These are phyloP conservation scores for Prunella himalayana DNA, from an alignment of 2,113 vertebrate species.

Conservation along the genomic window DNA sequence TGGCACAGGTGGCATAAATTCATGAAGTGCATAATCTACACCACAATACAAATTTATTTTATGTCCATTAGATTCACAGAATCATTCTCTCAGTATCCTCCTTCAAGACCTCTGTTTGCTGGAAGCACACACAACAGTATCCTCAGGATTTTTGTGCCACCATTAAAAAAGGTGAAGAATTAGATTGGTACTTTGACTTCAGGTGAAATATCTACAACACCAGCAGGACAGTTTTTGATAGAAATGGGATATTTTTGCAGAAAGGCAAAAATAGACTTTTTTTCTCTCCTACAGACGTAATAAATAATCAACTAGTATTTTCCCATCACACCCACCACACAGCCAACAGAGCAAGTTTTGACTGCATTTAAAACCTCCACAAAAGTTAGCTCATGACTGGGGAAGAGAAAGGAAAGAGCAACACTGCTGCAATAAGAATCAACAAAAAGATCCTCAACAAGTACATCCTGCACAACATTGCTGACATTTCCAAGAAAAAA, in stretches of 20 bases:
- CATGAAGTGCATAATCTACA: not conserved
- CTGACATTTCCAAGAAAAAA: not conserved
- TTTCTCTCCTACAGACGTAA: not conserved
- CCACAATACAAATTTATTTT: not conserved
- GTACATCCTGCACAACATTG: not conserved
- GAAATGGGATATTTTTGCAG: not conserved
- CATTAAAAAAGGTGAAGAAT: not conserved
- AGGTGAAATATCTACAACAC: not conserved
- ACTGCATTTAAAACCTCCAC: not conserved
- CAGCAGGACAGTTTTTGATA: not conserved
- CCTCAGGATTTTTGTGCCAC: not conserved
- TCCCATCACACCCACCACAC: not conserved
- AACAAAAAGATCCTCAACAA: not conserved
- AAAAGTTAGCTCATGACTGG: not conserved
- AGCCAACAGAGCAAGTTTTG: not conserved
- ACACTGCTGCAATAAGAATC: not conserved
- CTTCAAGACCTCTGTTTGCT: not conserved
- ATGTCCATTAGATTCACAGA: not conserved
- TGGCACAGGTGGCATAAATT: not conserved
- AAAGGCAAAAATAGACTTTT: not conserved
- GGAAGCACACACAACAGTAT: fast-evolving
- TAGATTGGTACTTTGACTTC: not conserved
- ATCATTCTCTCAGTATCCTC: not conserved
- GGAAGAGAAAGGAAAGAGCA: not conserved
- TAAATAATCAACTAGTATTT: not conserved